phyloP scores from a whole-genome alignment of 1,140 invertebrate genomes.

The Hylaeus anthracinus region DNA sequence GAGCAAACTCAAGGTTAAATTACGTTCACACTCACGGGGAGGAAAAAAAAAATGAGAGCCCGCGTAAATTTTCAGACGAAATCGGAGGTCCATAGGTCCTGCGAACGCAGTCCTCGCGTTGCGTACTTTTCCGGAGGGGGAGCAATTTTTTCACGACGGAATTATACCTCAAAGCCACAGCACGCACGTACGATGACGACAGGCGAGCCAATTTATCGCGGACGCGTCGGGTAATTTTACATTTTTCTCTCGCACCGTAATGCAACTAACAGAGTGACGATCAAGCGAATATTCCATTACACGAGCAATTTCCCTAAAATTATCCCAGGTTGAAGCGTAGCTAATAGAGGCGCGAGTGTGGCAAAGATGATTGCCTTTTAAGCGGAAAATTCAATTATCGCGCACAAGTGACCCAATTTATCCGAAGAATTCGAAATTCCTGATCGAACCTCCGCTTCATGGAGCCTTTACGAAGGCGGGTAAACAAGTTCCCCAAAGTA shows the following conservation, averaged over 20 bases:
- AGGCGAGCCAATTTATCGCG: conserved; percentile 40
- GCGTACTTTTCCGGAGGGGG: not conserved
- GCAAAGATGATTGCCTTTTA: conserved; percentile 60
- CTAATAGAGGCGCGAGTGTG: conserved; percentile 35
- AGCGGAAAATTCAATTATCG: conserved; percentile 53
- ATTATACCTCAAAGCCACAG: conserved; percentile 17
- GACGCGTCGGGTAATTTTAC: conserved; percentile 36
- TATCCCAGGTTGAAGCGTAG: conserved; percentile 28
- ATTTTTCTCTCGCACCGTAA: conserved; percentile 26
- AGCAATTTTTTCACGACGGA: conserved; percentile 14
- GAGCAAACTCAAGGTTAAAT: not conserved
- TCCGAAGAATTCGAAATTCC: conserved; percentile 36
- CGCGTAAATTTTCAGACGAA: conserved; percentile 20
- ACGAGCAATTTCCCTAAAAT: conserved; percentile 58
- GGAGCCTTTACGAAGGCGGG: not conserved
- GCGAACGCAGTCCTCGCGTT: not conserved
- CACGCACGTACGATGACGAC: conserved; percentile 15
- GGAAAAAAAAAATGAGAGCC: not conserved
- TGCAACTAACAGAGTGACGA: conserved; percentile 47
- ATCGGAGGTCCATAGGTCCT: not conserved
- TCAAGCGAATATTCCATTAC: conserved; percentile 56
- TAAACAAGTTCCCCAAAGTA: not conserved
- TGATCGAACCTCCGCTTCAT: not conserved
- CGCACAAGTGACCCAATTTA: conserved; percentile 47
- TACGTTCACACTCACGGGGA: not conserved